These are phyloP conservation scores for Elgonia sp. DNA, from an alignment of 2,888 invertebrate genomes.

Conservation along the genomic window DNA sequence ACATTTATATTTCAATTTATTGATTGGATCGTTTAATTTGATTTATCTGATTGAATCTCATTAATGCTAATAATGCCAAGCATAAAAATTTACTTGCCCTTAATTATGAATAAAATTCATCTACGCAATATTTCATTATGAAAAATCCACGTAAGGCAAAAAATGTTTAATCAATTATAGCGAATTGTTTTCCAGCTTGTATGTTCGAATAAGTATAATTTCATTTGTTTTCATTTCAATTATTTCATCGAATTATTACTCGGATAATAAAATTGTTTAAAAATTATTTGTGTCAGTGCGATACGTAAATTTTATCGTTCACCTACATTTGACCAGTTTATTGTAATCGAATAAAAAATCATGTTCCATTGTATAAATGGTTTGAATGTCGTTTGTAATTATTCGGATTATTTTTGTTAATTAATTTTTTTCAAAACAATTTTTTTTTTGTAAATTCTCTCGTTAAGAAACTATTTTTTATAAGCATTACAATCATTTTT, in stretches of 20 bases:
- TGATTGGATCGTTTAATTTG: too few species aligned
- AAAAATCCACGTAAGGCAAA: not conserved
- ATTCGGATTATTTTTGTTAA: not conserved
- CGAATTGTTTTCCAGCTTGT: conserved; percentile 10
- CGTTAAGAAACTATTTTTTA: too few species aligned
- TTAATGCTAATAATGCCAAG: too few species aligned
- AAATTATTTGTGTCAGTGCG: conserved; percentile 22
- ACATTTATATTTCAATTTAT: too few species aligned
- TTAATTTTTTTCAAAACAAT: too few species aligned
- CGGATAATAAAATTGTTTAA: conserved; percentile 22
- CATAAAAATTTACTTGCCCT: not conserved
- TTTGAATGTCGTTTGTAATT: too few species aligned
- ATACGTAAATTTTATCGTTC: not conserved
- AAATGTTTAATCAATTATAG: conserved; percentile 14
- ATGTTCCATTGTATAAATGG: not conserved
- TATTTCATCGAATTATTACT: conserved; percentile 23
- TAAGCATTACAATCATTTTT: too few species aligned
- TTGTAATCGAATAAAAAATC: conserved; percentile 1
- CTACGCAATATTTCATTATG: not conserved
- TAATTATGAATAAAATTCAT: not conserved
- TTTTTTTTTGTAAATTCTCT: not conserved
- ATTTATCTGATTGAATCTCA: too few species aligned
- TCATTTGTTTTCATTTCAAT: conserved; percentile 31
- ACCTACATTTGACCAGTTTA: not conserved
- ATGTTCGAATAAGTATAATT: conserved; percentile 30